Evolutionary conservation across 2,888 invertebrate genomes (phyloP).

Genomic region (Cataglyphis albicans): DNA sequence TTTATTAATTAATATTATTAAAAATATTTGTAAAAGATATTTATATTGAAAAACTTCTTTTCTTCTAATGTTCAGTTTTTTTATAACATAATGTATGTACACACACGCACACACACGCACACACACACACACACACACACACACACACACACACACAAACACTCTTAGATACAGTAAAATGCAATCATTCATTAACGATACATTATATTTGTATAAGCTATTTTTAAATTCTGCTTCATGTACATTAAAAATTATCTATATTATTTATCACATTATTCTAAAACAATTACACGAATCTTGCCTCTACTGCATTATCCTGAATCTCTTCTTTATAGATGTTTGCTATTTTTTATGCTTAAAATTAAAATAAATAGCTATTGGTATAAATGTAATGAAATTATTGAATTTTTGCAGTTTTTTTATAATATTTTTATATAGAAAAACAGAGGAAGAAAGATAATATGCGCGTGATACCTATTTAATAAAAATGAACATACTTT

Average conservation of each 20-base stretch:
- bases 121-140: too few relatives aligned
- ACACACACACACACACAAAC: too few relatives aligned
- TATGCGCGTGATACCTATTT: background rate
- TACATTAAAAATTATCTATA: background rate
- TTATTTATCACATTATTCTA: background rate
- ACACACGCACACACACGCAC: too few relatives aligned
- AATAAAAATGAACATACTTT: background rate
- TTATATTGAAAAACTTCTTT: slow-evolving; percentile 56
- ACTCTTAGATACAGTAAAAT: background rate
- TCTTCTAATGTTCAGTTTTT: background rate
- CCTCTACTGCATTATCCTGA: background rate
- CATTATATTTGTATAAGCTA: background rate
- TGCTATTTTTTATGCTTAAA: slow-evolving; percentile 10
- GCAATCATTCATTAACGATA: background rate
- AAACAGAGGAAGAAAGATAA: background rate
- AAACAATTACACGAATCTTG: background rate
- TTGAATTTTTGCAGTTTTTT: background rate
- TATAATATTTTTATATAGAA: background rate
- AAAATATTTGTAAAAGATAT: slow-evolving; percentile 25
- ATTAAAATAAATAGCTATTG: slow-evolving; percentile 14
- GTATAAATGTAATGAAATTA: background rate
- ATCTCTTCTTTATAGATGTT: background rate
- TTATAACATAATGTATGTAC: background rate
- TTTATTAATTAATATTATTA: slow-evolving; percentile 43
- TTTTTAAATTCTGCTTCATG: background rate